Evolutionary conservation across 1,140 invertebrate species (phyloP), one percentile per base, ranked within the genome.

Genomic region (Streblospio benedicti): DNA sequence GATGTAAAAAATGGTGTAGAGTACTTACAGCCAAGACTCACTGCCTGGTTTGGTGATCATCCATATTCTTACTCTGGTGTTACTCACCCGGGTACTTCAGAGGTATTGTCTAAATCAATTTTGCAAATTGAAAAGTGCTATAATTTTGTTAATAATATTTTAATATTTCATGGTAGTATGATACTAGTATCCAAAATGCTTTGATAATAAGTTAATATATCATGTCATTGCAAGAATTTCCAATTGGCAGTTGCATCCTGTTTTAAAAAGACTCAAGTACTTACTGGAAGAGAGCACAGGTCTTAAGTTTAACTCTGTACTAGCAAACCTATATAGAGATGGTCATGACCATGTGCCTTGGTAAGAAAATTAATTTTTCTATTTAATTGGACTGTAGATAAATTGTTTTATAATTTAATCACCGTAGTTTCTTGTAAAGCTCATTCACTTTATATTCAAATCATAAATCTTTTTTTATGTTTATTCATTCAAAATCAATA

Each of bases 31-130:
- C 78, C 79, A 4, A 65, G 80, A 38, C 66, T 81, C 6, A 78
- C 81, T 3, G 75, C 77, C 1, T 83, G 81, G 81, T 76, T 79
- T 59, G 81, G 81, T 12, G 79, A 81, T 38, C 74, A 76, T 61
- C 74, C 78, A 18, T 81, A 80, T 62, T 68, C 72, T 4, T 77
- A 81, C 63, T 76, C 74, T 31, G 80, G 80, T 20, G 62, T 80
- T 14, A 73, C 66, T 23, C 71, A 81, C 47, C 62, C n/a, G n/a
- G n/a, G n/a, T n/a, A n/a, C n/a, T n/a, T n/a, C n/a, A 74, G 67
- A 65, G 35, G 23, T 18, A 9, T 28, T 14, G n/a, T 55, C 18
- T 38, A 18, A 20, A n/a, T 3, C 1, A 38, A 38, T 38, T 6
- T 12, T 2, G 4, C 20, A 33, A 14, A 38, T 47, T 9, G 5